Evolutionary conservation across 2,797 vertebrate species (phyloP), one percentile per base, ranked within the genome.

Genomic region (Sebastes dallii): DNA sequence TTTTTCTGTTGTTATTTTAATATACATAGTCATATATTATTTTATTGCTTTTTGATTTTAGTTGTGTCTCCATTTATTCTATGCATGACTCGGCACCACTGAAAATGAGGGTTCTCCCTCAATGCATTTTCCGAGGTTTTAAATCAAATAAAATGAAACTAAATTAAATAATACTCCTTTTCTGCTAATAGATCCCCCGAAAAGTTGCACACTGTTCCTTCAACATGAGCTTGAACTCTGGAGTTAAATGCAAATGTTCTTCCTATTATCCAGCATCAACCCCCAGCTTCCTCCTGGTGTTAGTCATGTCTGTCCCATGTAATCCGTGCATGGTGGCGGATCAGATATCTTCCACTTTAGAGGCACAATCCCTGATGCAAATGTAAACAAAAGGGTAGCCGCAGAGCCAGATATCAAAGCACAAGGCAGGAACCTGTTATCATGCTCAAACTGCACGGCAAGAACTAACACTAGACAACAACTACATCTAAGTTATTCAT

Each of bases 281-380:
- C 32, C 69, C 8, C 66, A 72, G 75, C 22, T 61, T 20, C 55
- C 24, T 66, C 64, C 27, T 66, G 64, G 54, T 75, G 78, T 75
- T 20, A 67, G 61, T 75, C 74, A 73, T n/a, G 22, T 70, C 50
- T 36, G 2, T 60, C 16, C 34, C 18, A 2, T 67, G 52, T 61
- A 50, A 85, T 42, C 72, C 54, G 39, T 61, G 65, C 39, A 72
- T 29, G 54, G 12, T 27, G 55, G 61, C 7, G 3, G 58, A 78
- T 88, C 72, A 64, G 25, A 78, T 84, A 78, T 79, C 76, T 39
- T 30, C 22, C 34, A 36, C 78, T 68, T 80, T 6, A 60, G 61
- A 52, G 32, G 24, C 58, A 34, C 22, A 60, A 68, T 61, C 50
- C 25, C 2, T 69, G 29, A 68, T 55, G 46, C 52, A 84, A 84